These are phyloP conservation scores for Brachyhypopomus gauderio DNA, from an alignment of 2,113 vertebrate genomes.

Conservation along the genomic window DNA sequence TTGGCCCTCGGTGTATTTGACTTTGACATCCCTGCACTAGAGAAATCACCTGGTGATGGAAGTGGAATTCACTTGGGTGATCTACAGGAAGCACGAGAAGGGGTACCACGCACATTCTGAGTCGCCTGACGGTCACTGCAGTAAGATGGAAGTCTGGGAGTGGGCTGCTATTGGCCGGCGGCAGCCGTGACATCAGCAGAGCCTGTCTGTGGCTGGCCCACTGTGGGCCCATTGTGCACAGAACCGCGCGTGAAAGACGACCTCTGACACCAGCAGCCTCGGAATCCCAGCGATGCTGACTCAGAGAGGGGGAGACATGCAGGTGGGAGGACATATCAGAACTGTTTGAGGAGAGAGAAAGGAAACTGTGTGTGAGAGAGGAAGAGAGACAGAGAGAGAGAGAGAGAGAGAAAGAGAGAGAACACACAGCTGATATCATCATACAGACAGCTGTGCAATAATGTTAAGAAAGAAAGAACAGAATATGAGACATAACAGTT, in stretches of 20 bases:
- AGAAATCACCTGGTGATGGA: no score
- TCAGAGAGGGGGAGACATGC: constrained; percentile 3
- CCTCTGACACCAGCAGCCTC: constrained; percentile 17
- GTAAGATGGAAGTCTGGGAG: background rate
- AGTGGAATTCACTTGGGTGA: no score
- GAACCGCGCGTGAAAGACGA: constrained; percentile 38
- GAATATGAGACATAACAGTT: no score
- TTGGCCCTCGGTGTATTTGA: no score
- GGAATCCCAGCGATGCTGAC: constrained; percentile 49
- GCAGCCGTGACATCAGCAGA: constrained; percentile 29
- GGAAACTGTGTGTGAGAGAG: background rate
- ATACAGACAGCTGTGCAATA: background rate
- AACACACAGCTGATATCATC: background rate
- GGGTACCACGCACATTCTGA: no score
- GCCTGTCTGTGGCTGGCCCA: constrained; percentile 10
- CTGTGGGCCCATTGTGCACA: constrained; percentile 43
- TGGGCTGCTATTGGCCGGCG: constrained; percentile 27
- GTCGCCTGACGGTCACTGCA: background rate
- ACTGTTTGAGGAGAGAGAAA: background rate
- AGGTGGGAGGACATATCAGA: constrained; percentile 20
- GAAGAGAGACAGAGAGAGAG: no score
- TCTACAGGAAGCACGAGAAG: no score
- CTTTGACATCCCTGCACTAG: no score
- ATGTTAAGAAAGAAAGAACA: no score
- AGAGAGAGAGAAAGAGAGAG: background rate